These are phyloP conservation scores for Eupithecia inturbata DNA, from an alignment of 2,888 invertebrate genomes.

Conservation along the genomic window DNA sequence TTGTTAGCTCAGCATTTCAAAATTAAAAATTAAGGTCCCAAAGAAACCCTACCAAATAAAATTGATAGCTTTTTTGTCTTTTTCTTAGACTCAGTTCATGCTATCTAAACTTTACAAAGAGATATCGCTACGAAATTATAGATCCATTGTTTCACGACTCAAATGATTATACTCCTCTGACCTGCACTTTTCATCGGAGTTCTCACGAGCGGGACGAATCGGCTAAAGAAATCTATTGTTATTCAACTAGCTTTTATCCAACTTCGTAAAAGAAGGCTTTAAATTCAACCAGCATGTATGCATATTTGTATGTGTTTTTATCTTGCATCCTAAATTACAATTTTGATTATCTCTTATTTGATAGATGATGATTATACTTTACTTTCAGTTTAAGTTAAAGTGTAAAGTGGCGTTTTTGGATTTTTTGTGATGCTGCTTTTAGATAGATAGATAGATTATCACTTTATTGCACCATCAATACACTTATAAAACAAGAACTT, in stretches of 20 bases:
- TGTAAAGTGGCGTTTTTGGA: too few species aligned
- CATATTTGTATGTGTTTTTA: neutral
- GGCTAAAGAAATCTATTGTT: conserved; percentile 27
- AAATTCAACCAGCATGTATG: neutral
- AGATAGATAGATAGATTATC: too few species aligned
- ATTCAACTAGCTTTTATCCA: conserved; percentile 22
- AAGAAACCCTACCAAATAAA: neutral
- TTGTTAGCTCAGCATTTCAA: neutral
- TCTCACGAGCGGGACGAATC: conserved; percentile 26
- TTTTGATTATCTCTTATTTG: neutral
- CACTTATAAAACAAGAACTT: too few species aligned
- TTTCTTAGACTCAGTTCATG: neutral
- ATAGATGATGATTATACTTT: neutral
- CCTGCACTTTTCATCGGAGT: conserved; percentile 24
- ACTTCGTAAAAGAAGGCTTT: neutral
- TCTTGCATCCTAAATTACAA: neutral
- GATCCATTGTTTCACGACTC: conserved; percentile 22
- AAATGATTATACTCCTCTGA: conserved; percentile 24
- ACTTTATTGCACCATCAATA: too few species aligned
- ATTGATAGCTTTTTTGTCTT: neutral
- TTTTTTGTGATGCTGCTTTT: too few species aligned
- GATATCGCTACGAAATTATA: conserved; percentile 21
- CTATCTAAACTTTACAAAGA: neutral
- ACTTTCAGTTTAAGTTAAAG: neutral
- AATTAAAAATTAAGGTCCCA: neutral